Percentiles rank a stretch among this genome's conserved stretches.
Evolutionary conservation across 1,140 invertebrate genomes (phyloP).

Genomic region (Luehdorfia chinensis): DNA sequence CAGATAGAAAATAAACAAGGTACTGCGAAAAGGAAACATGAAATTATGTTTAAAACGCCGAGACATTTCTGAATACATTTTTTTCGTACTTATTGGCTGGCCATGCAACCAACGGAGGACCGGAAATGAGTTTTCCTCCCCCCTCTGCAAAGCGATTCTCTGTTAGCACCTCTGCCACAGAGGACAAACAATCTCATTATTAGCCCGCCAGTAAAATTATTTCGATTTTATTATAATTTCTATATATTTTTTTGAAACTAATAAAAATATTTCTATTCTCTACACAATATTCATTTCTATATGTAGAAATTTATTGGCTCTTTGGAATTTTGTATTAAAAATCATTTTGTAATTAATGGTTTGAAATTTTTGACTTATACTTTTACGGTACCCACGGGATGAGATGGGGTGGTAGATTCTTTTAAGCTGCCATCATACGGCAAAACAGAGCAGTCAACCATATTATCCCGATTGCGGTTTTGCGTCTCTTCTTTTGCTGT

Average conservation of each 20-base stretch:
- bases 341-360: too few relatives aligned
- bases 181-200: conserved; percentile 60
- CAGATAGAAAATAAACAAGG: conserved; percentile 20
- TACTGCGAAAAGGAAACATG: conserved; percentile 33
- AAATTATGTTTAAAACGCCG: conserved; percentile 46
- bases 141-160: conserved; percentile 2
- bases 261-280: too few relatives aligned
- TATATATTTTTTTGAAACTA: conserved; percentile 1
- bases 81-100: conserved; percentile 62
- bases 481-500: too few relatives aligned
- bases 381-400: too few relatives aligned
- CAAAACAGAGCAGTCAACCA: too few relatives aligned
- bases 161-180: conserved; percentile 13
- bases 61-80: conserved; percentile 59
- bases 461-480: too few relatives aligned
- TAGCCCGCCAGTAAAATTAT: conserved; percentile 48
- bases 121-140: conserved; percentile 67
- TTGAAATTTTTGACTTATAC: too few relatives aligned
- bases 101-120: conserved; percentile 50
- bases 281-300: too few relatives aligned
- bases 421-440: too few relatives aligned
- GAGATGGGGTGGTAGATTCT: too few relatives aligned
- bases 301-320: too few relatives aligned
- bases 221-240: conserved; percentile 27
- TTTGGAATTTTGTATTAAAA: too few relatives aligned